Evolutionary conservation across 2,797 vertebrate genomes (phyloP), one percentile per base, ranked within the genome.

Genomic region (Trachops cirrhosus): DNA sequence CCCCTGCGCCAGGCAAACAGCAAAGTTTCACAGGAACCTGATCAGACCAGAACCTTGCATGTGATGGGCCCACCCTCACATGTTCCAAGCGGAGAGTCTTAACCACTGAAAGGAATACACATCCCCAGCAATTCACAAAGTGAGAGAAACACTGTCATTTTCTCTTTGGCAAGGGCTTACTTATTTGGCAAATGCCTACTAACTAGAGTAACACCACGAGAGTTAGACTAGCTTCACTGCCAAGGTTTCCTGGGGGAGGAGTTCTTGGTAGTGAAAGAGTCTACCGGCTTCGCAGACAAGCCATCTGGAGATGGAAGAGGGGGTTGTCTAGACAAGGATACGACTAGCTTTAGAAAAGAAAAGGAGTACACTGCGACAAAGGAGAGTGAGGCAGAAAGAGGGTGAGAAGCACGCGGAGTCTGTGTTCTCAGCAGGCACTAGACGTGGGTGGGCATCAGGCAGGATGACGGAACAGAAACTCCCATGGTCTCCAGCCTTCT

Each of bases 231-330:
- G 32, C 32, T 22, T 44, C 41, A 84, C 21, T 80, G 71, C 71
- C 86, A 44, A 18, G 46, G 62, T 67, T 19, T 29, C 54, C 52
- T 39, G 37, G 50, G 11, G 77, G 92, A 44, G 54, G 78, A 48
- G 52, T 46, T 79, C 64, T 59, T 85, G 71, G 52, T 37, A 48
- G 73, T 48, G n/a, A 73, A 77, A 64, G 87, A 34, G 32, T 71
- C 71, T 80, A 32, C 12, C 64, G 67, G 64, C 37, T 88, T 93
- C 64, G 34, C 92, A 96, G 80, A 92, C 54, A 54, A 79, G 74
- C 94, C 96, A 96, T 96, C 96, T 96, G 94, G 93, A 94, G 48
- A 91, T 41, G 39, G 68, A 37, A 92, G n/a, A 37, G 7, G 54
- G 75, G 67, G 62, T 2, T 96, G 93, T 94, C 96, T 91, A 93